These are phyloP conservation scores for Rhabdomys dilectus DNA, from an alignment of 2,113 vertebrate genomes.

Conservation along the genomic window DNA sequence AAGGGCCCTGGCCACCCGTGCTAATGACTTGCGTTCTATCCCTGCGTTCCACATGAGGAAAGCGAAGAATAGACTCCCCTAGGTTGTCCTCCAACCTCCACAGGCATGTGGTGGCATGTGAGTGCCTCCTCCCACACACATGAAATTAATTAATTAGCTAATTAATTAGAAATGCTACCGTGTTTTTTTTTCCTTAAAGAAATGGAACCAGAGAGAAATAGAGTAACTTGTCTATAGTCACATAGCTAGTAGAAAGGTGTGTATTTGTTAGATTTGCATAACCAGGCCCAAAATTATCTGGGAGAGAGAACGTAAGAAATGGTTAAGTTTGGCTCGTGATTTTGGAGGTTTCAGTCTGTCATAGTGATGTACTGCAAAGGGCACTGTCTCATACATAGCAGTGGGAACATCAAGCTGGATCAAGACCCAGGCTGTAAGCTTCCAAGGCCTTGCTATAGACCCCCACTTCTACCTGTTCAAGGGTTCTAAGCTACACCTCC, in stretches of 20 bases:
- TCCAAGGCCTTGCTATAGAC: background rate
- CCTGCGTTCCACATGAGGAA: background rate
- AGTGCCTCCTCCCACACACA: background rate
- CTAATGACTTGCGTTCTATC: background rate
- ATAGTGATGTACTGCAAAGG: background rate
- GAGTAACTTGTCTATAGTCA: background rate
- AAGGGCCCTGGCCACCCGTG: no score
- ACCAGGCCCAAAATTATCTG: background rate
- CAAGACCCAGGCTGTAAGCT: background rate
- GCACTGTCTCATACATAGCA: background rate
- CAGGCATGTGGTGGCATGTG: background rate
- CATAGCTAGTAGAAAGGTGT: background rate
- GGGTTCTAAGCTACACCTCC: no score
- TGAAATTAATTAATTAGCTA: background rate
- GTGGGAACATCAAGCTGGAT: background rate
- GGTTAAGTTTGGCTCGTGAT: background rate
- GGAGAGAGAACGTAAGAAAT: background rate
- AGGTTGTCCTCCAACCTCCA: background rate
- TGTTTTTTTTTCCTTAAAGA: background rate
- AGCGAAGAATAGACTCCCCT: background rate
- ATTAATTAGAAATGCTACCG: background rate
- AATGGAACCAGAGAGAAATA: constrained; percentile 3
- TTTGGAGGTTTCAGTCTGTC: background rate
- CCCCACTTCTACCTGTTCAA: background rate
- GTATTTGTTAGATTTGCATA: background rate